Base-by-base conservation (phyloP, 2,888 invertebrate species). In the Adelognathus sp. region DNA sequence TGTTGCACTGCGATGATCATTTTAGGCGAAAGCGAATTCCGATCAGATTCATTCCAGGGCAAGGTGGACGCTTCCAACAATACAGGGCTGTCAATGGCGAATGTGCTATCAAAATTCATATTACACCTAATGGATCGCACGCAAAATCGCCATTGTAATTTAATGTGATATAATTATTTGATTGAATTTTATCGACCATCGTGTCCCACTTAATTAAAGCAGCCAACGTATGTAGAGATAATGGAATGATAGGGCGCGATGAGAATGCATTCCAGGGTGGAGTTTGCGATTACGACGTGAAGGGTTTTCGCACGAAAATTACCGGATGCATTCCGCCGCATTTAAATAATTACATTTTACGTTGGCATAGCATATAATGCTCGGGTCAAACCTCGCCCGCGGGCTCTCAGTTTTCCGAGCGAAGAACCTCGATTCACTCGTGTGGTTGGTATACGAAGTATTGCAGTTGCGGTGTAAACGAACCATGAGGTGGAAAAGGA, bases 331-430 rank as follows among this genome's bases (percentile, higher is more conserved):
- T 64, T 74, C 50, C 36, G 63, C 63, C 58, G 66, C 58, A 61
- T 52, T 71, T 52, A 64, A 60, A 64, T 78, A 74, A 64, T 67
- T 39, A 52, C 27, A 29, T 72, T 79, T 72, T 71, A 50, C 46
- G 41, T 54, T 54, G 6, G 29, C 52, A 27, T 36, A 18, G 16
- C 3, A 41, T 3, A 7, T 29, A 41, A n/a, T 21, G 66, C 54
- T n/a, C 46, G 76, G 77, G 71, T 70, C 80, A 74, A 80, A 70
- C 54, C 39, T 58, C 52, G 76, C 72, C 77, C 44, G 33, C 52
- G 33, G 69, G 61, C 39, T 70, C 63, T 52, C 50, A 58, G 64
- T 69, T 79, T 52, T 69, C 76, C 39, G 41, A 67, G 69, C 39
- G 61, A 76, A 79, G 39, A 52, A 27, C 50, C 24, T 24, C 27